Percentiles rank a stretch among this genome's conserved stretches.
Conservation (phyloP, 2,797 vertebrate species). For the Aphelocoma californica region DNA sequence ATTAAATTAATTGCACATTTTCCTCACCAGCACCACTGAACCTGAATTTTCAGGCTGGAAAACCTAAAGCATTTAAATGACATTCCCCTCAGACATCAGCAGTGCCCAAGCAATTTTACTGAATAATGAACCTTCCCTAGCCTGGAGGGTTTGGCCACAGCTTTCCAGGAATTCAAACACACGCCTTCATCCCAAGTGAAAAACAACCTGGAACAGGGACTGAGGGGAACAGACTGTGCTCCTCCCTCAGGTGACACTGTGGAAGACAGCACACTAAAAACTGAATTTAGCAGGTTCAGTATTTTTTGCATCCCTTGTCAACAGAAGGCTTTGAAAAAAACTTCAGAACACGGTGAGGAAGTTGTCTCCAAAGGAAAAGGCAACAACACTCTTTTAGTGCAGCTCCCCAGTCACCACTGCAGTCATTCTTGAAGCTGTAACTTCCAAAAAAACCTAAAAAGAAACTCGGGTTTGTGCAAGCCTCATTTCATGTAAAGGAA, state of each 20-base stretch:
- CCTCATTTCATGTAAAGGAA: neutral
- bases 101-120: neutral
- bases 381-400: neutral
- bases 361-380: constrained; percentile 22
- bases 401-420: neutral
- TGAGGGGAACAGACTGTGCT: neutral
- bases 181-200: neutral
- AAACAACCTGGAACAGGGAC: neutral
- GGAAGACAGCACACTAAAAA: neutral
- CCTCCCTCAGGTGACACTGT: neutral
- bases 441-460: constrained; percentile 16
- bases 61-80: neutral
- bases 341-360: neutral
- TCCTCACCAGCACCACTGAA: neutral
- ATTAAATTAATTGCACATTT: neutral
- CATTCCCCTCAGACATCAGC: neutral
- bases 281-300: constrained; percentile 11
- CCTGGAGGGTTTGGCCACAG: neutral
- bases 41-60: neutral
- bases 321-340: constrained; percentile 4
- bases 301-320: constrained; percentile 31
- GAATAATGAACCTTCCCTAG: neutral
- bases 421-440: neutral
- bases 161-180: neutral
- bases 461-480: neutral